Evolutionary conservation across 2,888 invertebrate genomes (phyloP).

Genomic region (Ctena decussata): DNA sequence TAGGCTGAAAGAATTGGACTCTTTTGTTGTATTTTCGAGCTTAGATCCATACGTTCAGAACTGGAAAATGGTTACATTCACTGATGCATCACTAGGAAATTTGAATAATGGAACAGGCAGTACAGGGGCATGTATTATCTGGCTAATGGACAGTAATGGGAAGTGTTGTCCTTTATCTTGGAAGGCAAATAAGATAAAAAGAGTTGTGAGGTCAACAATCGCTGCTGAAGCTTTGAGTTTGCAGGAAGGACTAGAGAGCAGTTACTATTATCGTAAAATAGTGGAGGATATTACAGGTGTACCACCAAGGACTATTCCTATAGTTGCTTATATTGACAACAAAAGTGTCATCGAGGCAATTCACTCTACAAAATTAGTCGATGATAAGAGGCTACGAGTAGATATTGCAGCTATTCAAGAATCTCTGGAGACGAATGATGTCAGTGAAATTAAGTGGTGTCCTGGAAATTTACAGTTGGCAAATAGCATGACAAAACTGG

Average conservation of each 20-base stretch:
- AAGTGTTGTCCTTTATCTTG: slow-evolving; percentile 49
- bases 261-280: slow-evolving; percentile 33
- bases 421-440: slow-evolving; percentile 7
- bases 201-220: slow-evolving; percentile 49
- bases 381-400: slow-evolving; percentile 43
- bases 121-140: slow-evolving; percentile 42
- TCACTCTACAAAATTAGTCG: slow-evolving; percentile 51
- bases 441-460: slow-evolving; percentile 23
- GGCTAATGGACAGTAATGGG: slow-evolving; percentile 37
- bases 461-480: slow-evolving; percentile 12
- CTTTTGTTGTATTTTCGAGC: slow-evolving; percentile 34
- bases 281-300: slow-evolving; percentile 17
- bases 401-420: slow-evolving; percentile 48
- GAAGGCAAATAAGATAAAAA: slow-evolving; percentile 50
- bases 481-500: slow-evolving; percentile 17
- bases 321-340: slow-evolving; percentile 42
- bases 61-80: slow-evolving; percentile 10
- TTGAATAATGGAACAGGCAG: slow-evolving; percentile 49
- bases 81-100: slow-evolving; percentile 60
- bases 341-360: slow-evolving; percentile 53
- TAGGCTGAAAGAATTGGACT: slow-evolving; percentile 42
- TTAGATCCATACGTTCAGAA: not conserved
- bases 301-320: slow-evolving; percentile 8
- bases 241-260: no score
- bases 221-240: slow-evolving; percentile 56